Conservation (phyloP, 1,140 invertebrate species). For the Drosophila ironensis region DNA sequence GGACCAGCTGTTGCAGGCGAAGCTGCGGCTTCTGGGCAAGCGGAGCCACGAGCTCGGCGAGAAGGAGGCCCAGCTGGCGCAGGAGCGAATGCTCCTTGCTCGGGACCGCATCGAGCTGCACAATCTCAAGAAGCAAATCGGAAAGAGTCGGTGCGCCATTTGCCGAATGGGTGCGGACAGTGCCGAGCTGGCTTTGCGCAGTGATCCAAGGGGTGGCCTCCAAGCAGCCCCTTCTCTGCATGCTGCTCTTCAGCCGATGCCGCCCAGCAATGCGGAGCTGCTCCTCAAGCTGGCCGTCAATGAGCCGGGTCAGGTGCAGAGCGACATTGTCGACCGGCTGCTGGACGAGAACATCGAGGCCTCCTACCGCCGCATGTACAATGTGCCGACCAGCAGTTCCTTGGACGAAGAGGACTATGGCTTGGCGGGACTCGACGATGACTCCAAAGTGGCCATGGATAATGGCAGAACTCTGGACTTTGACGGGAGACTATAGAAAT, state of each 20-base stretch:
- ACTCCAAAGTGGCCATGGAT: slow-evolving; percentile 64
- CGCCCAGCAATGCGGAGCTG: neutral
- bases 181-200: slow-evolving; percentile 32
- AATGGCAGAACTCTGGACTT: slow-evolving; percentile 38
- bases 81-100: slow-evolving; percentile 68
- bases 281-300: slow-evolving; percentile 6
- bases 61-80: slow-evolving; percentile 70
- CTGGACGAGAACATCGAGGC: slow-evolving; percentile 74
- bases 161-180: slow-evolving; percentile 71
- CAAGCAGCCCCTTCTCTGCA: neutral
- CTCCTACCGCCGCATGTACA: slow-evolving; percentile 69
- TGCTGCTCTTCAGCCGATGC: neutral
- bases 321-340: slow-evolving; percentile 70
- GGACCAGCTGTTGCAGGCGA: slow-evolving; percentile 71
- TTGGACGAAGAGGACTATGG: slow-evolving; percentile 38
- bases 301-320: slow-evolving; percentile 4
- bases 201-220: slow-evolving; percentile 2
- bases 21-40: slow-evolving; percentile 62
- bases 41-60: slow-evolving; percentile 61
- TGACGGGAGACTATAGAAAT: too few relatives aligned
- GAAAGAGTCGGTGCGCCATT: slow-evolving; percentile 62
- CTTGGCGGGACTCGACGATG: slow-evolving; percentile 61
- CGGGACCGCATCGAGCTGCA: slow-evolving; percentile 72
- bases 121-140: slow-evolving; percentile 55
- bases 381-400: slow-evolving; percentile 27